A percentile compares a stretch with the other conserved stretches of the same genome.
phyloP scores from a whole-genome alignment of 1,140 invertebrate genomes.

The Drosophila novamexicana region DNA sequence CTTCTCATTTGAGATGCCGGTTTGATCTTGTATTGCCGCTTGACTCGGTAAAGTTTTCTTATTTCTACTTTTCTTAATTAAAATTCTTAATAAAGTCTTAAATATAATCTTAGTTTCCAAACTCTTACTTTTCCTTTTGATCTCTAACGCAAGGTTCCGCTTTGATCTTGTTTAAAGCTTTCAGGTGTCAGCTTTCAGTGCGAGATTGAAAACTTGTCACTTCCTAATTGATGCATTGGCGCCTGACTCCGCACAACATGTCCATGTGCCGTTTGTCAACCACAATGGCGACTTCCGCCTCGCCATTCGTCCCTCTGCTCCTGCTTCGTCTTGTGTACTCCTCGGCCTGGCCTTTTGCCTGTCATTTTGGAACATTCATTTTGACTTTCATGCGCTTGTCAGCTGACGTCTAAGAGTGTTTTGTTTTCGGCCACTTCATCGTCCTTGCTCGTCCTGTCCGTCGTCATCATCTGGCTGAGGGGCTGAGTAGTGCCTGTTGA shows the following conservation, averaged over 20 bases:
- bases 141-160: constrained; percentile 23
- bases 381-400: constrained; percentile 59
- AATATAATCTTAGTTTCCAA: no score
- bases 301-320: constrained; percentile 11
- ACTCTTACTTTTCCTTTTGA: no score
- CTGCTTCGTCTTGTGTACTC: constrained; percentile 1
- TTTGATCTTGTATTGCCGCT: no score
- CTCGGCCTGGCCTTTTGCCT: constrained; percentile 7
- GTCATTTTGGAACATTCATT: constrained; percentile 67
- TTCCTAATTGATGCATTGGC: constrained; percentile 49
- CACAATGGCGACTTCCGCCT: constrained; percentile 54
- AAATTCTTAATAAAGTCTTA: no score
- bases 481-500: constrained; percentile 24
- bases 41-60: no score
- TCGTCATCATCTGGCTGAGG: constrained; percentile 1
- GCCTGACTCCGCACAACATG: constrained; percentile 27
- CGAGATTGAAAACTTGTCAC: constrained; percentile 36
- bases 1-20: background rate
- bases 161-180: constrained; percentile 17
- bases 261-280: constrained; percentile 53
- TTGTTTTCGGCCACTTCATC: constrained; percentile 54
- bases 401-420: constrained; percentile 53
- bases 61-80: no score
- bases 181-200: constrained; percentile 28
- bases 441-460: background rate